phyloP scores from a whole-genome alignment of 2,797 vertebrate species.

The Hippoglossus hippoglossus region DNA sequence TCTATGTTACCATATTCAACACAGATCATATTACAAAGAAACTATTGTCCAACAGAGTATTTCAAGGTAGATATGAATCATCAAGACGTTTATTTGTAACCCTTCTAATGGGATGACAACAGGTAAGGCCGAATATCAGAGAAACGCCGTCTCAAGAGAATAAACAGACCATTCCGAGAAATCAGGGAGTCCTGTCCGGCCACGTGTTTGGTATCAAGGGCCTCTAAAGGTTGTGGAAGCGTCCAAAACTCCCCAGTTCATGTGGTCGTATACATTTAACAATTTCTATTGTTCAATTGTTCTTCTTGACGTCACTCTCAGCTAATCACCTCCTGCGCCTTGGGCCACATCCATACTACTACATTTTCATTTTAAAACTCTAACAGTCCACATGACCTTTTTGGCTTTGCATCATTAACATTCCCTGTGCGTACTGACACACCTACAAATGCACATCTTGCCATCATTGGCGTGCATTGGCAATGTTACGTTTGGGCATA shows the following conservation, averaged over 20 bases:
- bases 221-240: constrained; percentile 5
- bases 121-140: constrained; percentile 3
- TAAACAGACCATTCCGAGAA: not conserved
- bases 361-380: no score
- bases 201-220: constrained; percentile 9
- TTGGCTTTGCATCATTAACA: no score
- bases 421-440: no score
- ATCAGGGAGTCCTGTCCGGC: not conserved
- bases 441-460: no score
- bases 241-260: constrained; percentile 11
- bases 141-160: not conserved
- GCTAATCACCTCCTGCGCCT: constrained; percentile 24
- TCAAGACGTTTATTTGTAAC: constrained; percentile 10
- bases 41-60: constrained; percentile 1
- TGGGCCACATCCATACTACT: no score
- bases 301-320: constrained; percentile 35
- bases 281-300: not conserved
- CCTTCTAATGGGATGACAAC: constrained; percentile 5
- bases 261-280: not conserved
- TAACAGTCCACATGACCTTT: no score
- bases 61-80: constrained; percentile 16
- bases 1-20: constrained; percentile 6
- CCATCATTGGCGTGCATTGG: no score
- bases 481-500: no score
- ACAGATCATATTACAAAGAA: constrained; percentile 1